Evolutionary conservation across 2,113 vertebrate species (phyloP).

Genomic region (Dunckerocampus dactyliophorus): DNA sequence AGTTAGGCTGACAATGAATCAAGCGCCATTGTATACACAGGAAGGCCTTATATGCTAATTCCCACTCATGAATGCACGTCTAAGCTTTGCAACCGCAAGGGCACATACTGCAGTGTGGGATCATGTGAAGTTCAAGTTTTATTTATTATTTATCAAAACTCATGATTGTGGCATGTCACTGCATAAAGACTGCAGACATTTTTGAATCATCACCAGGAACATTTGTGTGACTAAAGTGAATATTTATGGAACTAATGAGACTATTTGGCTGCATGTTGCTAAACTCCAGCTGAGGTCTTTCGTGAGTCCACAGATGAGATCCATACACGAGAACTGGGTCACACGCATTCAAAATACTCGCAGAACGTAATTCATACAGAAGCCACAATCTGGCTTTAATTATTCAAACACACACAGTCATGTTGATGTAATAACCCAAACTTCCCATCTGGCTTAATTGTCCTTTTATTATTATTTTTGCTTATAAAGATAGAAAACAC

Average conservation of each 20-base stretch:
- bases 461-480: constrained; percentile 34
- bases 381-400: neutral
- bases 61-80: neutral
- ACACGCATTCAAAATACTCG: constrained; percentile 2
- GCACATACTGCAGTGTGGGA: neutral
- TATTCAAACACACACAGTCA: constrained; percentile 10
- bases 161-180: neutral
- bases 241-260: constrained; percentile 28
- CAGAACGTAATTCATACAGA: neutral
- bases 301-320: constrained; percentile 50
- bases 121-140: neutral
- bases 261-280: constrained; percentile 32
- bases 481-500: constrained; percentile 27
- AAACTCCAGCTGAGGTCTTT: constrained; percentile 51
- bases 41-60: neutral
- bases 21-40: neutral
- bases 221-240: constrained; percentile 1
- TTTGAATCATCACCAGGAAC: neutral
- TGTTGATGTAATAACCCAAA: constrained; percentile 47
- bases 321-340: constrained; percentile 33
- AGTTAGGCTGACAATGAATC: neutral
- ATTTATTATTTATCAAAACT: constrained; percentile 3
- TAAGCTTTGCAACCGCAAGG: neutral
- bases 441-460: constrained; percentile 33
- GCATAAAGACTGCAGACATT: neutral